These are phyloP conservation scores for Acipenser transmontanus DNA, from an alignment of 2,797 vertebrate genomes.

Conservation along the genomic window DNA sequence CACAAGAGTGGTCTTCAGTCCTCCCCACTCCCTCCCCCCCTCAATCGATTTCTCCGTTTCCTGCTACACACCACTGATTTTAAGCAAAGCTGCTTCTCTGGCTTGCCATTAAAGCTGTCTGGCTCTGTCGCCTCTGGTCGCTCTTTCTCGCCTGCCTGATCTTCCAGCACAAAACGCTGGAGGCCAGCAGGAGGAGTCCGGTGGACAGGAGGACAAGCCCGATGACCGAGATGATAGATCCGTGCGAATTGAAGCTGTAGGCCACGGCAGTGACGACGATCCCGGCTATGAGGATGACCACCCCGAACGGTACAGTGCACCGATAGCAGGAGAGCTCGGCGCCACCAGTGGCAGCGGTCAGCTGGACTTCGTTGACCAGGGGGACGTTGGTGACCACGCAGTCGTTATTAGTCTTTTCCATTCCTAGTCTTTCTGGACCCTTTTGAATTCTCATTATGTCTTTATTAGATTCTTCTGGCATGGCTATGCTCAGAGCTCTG, in stretches of 20 bases:
- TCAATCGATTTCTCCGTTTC: neutral
- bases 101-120: slow-evolving; percentile 72
- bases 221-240: slow-evolving; percentile 88
- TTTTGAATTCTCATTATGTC: slow-evolving; percentile 64
- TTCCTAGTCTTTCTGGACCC: slow-evolving; percentile 40
- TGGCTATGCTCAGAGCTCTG: slow-evolving; percentile 41
- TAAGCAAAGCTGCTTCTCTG: slow-evolving; percentile 75
- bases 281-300: slow-evolving; percentile 86
- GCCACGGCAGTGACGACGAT: slow-evolving; percentile 85
- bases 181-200: slow-evolving; percentile 74
- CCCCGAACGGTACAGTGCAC: slow-evolving; percentile 84
- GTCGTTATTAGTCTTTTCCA: slow-evolving; percentile 64
- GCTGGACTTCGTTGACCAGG: slow-evolving; percentile 78
- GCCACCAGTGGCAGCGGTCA: slow-evolving; percentile 85
- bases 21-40: neutral
- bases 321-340: slow-evolving; percentile 91
- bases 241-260: slow-evolving; percentile 92
- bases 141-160: slow-evolving; percentile 75
- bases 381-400: slow-evolving; percentile 54
- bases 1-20: neutral
- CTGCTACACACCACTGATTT: slow-evolving; percentile 21
- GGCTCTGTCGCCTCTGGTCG: slow-evolving; percentile 84
- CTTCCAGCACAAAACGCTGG: slow-evolving; percentile 83
- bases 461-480: slow-evolving; percentile 75
- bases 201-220: slow-evolving; percentile 81